A percentile compares a stretch with the other conserved stretches of the same genome.
Evolutionary conservation across 2,113 vertebrate species (phyloP).

Genomic region (rabbit (Oryctolagus cuniculus)): DNA sequence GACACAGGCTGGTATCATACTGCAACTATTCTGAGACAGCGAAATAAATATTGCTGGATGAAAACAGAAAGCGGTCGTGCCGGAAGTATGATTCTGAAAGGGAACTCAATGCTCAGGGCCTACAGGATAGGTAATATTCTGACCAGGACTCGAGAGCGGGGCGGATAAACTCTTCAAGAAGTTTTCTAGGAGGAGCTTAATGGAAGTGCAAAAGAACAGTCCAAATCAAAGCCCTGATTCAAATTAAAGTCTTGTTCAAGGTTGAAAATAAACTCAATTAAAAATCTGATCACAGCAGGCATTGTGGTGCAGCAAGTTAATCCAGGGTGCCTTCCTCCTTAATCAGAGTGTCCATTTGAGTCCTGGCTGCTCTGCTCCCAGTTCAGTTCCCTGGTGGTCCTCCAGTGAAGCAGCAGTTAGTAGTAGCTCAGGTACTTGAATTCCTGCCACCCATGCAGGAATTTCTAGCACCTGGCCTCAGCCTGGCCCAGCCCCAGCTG

Average conservation of each 20-base stretch:
- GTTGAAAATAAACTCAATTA: not conserved
- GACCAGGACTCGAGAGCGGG: not conserved
- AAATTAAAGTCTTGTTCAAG: not conserved
- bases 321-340: too few species aligned
- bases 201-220: not conserved
- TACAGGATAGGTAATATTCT: not conserved
- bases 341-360: too few species aligned
- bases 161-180: not conserved
- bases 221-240: not conserved
- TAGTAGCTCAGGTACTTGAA: too few species aligned
- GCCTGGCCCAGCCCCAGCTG: too few species aligned
- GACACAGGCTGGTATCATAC: not conserved
- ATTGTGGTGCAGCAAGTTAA: too few species aligned
- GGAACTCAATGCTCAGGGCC: not conserved
- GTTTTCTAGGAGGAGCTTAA: not conserved
- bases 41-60: slow-evolving; percentile 1
- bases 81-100: not conserved
- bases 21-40: not conserved
- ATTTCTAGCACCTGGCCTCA: too few species aligned
- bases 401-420: too few species aligned
- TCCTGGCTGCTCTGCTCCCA: too few species aligned
- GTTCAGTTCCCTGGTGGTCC: too few species aligned
- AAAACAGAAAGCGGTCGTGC: not conserved
- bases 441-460: too few species aligned
- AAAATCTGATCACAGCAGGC: not conserved